phyloP scores from a whole-genome alignment of 2,797 vertebrate genomes.

The Sorex maritimensis region DNA sequence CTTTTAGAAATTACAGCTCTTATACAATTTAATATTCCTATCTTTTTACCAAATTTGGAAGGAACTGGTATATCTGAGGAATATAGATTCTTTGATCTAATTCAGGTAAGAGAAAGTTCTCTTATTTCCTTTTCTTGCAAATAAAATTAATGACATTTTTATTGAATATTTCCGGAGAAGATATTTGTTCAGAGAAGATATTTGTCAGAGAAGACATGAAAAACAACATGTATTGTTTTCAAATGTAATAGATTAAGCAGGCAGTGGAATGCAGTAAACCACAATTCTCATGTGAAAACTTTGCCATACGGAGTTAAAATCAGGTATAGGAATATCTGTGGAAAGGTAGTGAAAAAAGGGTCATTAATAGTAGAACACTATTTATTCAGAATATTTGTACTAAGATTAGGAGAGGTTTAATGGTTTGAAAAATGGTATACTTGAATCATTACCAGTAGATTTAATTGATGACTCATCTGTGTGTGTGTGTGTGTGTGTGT shows the following conservation, averaged over 20 bases:
- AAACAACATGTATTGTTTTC: not conserved
- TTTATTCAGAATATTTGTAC: not conserved
- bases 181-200: not conserved
- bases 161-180: not conserved
- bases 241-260: not conserved
- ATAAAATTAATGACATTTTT: not conserved
- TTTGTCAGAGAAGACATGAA: too few relatives aligned
- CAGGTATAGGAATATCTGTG: not conserved
- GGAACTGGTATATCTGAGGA: not conserved
- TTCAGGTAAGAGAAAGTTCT: constrained; percentile 59
- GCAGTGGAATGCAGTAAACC: not conserved
- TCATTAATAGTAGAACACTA: not conserved
- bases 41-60: constrained; percentile 40
- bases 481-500: too few relatives aligned
- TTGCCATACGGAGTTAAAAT: not conserved
- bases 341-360: not conserved
- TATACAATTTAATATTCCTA: not conserved
- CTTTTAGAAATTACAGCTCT: constrained; percentile 52
- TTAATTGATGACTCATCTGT: not conserved
- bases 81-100: not conserved
- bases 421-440: not conserved
- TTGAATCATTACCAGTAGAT: not conserved
- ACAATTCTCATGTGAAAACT: not conserved
- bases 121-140: not conserved
- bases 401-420: constrained; percentile 2